These are phyloP conservation scores for Coremacera marginata DNA, from an alignment of 2,888 invertebrate species.

Conservation along the genomic window DNA sequence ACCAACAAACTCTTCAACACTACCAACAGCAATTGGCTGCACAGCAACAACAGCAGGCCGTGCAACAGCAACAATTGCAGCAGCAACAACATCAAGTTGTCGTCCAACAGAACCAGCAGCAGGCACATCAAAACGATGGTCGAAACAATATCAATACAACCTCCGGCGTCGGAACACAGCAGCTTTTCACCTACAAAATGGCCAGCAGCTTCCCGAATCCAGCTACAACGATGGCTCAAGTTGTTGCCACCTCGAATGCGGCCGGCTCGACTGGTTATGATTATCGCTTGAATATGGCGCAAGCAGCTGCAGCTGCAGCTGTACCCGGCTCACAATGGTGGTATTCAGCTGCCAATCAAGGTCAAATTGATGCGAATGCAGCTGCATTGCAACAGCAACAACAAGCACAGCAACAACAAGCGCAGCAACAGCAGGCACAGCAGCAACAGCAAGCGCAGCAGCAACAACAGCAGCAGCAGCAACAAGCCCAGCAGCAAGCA, in stretches of 20 bases:
- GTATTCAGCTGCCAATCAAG: conserved; percentile 74
- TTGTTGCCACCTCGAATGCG: conserved; percentile 75
- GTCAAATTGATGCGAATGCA: conserved; percentile 73
- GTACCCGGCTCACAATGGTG: conserved; percentile 82
- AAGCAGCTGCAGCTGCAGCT: conserved; percentile 70
- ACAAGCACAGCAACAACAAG: conserved; percentile 71
- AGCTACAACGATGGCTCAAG: conserved; percentile 76
- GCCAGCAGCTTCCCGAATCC: conserved; percentile 84
- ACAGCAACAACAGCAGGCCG: conserved; percentile 70
- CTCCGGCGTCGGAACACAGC: conserved; percentile 75
- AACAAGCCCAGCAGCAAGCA: conserved; percentile 70
- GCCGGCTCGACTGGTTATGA: conserved; percentile 77
- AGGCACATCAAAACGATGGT: conserved; percentile 72
- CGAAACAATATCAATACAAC: conserved; percentile 67
- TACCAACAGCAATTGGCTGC: conserved; percentile 72
- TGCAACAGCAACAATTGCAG: conserved; percentile 70
- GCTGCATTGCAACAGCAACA: conserved; percentile 73
- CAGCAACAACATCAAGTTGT: conserved; percentile 70
- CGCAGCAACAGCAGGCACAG: conserved; percentile 66
- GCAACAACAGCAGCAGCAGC: conserved; percentile 71
- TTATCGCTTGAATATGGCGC: conserved; percentile 78
- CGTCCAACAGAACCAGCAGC: conserved; percentile 70
- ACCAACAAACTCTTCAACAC: conserved; percentile 71
- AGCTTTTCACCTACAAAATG: conserved; percentile 88
- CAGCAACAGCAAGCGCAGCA: conserved; percentile 68